These are phyloP conservation scores for Mesoclemmys tuberculata DNA, from an alignment of 2,113 vertebrate species.

Conservation along the genomic window DNA sequence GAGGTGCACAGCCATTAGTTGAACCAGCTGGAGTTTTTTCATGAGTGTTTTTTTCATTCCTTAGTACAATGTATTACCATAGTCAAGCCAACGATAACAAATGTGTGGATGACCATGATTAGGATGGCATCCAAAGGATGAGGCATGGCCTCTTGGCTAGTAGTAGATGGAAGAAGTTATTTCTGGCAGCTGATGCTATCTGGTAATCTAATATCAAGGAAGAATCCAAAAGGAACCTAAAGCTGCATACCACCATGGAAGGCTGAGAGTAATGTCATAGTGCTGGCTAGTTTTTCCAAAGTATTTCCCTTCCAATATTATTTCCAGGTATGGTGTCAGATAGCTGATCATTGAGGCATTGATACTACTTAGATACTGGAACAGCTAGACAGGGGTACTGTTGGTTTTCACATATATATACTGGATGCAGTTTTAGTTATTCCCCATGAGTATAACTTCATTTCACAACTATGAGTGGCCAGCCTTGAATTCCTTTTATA, in stretches of 20 bases:
- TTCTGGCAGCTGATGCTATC: neutral
- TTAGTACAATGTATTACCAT: neutral
- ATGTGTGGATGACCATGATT: slow-evolving; percentile 3
- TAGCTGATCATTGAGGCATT: neutral
- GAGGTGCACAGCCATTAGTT: neutral
- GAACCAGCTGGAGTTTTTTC: slow-evolving; percentile 44
- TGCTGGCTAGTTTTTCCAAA: neutral
- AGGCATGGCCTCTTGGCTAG: neutral
- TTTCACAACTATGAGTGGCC: neutral
- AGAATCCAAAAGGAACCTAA: neutral
- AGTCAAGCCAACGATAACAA: slow-evolving; percentile 41
- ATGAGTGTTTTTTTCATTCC: neutral
- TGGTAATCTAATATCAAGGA: neutral
- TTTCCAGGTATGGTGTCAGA: neutral
- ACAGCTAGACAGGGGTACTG: neutral
- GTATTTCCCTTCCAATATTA: neutral
- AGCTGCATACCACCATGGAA: neutral
- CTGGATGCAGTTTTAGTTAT: neutral
- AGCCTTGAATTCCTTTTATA: neutral
- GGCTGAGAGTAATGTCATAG: neutral
- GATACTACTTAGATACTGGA: neutral
- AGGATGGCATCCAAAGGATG: neutral
- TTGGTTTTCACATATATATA: neutral
- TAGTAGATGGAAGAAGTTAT: slow-evolving; percentile 13
- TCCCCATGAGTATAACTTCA: neutral